Base-by-base conservation (phyloP, 2,113 vertebrate genomes). In the Arothron firmamentum region DNA sequence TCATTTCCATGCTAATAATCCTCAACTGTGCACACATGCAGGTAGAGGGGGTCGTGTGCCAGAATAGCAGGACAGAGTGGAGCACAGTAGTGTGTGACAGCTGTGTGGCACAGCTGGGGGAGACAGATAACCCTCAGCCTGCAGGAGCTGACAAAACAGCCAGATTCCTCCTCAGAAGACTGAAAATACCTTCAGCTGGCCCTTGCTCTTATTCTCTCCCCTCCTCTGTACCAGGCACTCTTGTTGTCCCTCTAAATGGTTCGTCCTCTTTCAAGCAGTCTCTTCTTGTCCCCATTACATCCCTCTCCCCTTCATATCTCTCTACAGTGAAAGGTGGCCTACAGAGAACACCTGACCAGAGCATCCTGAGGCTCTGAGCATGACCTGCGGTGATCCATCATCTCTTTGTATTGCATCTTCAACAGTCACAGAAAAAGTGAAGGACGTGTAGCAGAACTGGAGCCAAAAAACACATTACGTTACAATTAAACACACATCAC, bases 101-200 rank as follows among this genome's bases (percentile, higher is more conserved):
- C 82, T 80, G 80, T 70, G 82, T 59, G 77, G 70, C 85, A 87
- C 83, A 84, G 82, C 84, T 87, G 84, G 81, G 60, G 59, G 66
- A 83, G 76, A 73, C 75, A 77, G 85, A 89, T 89, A 89, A 86
- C 82, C 83, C 82, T 77, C 72, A 48, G 74, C 70, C 75, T 78
- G 75, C 43, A 75, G 73, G 71, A 79, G 65, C 76, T 74, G 74
- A 82, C 84, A 82, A 77, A 80, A 81, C 77, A 67, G 56, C 58
- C 69, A 49, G 68, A 68, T 67, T 46, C 70, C 43, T 80, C 75
- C 68, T 77, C 70, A 72, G 64, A 80, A 76, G 69, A 71, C 67
- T 52, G 58, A 80, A 70, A 65, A 66, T 45, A 68, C 72, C 80
- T 75, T 80, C 78, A 77, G 74, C 73, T 81, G 72, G 19, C 57